Conservation (phyloP, 2,888 invertebrate species). For the Erebia aethiops region DNA sequence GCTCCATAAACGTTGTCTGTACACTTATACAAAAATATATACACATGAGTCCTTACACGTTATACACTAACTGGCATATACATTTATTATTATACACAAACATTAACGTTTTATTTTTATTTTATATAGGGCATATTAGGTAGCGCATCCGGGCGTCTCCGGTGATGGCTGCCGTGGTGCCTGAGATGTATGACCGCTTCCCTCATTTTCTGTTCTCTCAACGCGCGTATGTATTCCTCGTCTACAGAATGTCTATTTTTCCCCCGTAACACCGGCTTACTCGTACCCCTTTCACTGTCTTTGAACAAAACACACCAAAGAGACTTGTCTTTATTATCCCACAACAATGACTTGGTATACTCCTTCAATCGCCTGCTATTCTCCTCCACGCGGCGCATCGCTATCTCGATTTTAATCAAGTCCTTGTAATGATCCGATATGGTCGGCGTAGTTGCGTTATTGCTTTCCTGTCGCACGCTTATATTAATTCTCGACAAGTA, state of each 20-base stretch:
- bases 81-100: slow-evolving; percentile 36
- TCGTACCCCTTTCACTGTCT: slow-evolving; percentile 64
- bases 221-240: slow-evolving; percentile 67
- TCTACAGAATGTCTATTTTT: slow-evolving; percentile 63
- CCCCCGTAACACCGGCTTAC: slow-evolving; percentile 53
- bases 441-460: slow-evolving; percentile 61
- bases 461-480: slow-evolving; percentile 65
- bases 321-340: slow-evolving; percentile 80
- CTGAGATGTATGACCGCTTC: slow-evolving; percentile 74
- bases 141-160: slow-evolving; percentile 64
- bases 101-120: slow-evolving; percentile 54
- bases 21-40: slow-evolving; percentile 68
- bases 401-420: slow-evolving; percentile 80
- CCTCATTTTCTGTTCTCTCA: slow-evolving; percentile 73
- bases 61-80: slow-evolving; percentile 47
- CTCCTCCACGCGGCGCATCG: slow-evolving; percentile 79
- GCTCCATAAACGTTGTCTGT: slow-evolving; percentile 53
- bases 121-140: slow-evolving; percentile 73
- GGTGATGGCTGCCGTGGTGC: slow-evolving; percentile 73
- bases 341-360: slow-evolving; percentile 77
- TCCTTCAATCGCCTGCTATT: slow-evolving; percentile 78
- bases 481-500: slow-evolving; percentile 83
- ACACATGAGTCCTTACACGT: slow-evolving; percentile 61
- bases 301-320: slow-evolving; percentile 81
- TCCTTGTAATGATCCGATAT: slow-evolving; percentile 77